Evolutionary conservation across 2,888 invertebrate species (phyloP), one percentile per base, ranked within the genome.

Genomic region (Sicus ferrugineus): DNA sequence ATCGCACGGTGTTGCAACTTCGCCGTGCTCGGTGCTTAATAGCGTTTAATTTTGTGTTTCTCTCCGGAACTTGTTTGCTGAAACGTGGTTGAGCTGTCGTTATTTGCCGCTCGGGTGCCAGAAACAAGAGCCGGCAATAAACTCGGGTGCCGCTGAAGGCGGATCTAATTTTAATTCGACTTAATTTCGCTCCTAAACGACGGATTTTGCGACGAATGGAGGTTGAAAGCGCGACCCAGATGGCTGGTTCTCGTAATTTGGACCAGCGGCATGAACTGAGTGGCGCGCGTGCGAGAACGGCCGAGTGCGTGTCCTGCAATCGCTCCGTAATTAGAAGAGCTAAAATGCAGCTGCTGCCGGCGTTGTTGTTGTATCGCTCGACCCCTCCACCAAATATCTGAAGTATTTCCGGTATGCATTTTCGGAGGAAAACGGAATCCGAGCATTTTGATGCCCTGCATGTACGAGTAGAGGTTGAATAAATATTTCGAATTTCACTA

Each of bases 261-360:
- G 21, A 54, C 14, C 14, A 7, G 28, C 30, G 28, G 26, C n/a
- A 16, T 14, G 56, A 56, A 56, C n/a, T 46, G 9, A 46, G 9
- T 46, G 46, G 19, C 23, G 38, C 61, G 28, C 4, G 56, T 56
- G 56, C 16, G 2, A 56, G 23, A 28, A 16, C 7, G 19, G 11
- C 26, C 23, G 54, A 23, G n/a, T n/a, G 3, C 26, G 54, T 54
- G 54, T 5, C 21, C 23, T 26, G 11, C 23, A 46, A 28, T n/a
- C n/a, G n/a, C n/a, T n/a, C n/a, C n/a, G n/a, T 23, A 64, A 64
- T 50, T 48, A 34, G 52, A 34, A 64, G 21, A 21, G n/a, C 31
- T 26, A 19, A 64, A 52, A 14, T 52, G 64, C 64, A 50, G 64
- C 50, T 64, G 62, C 19, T 62, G 46, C 34, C 9, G 52, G 21